phyloP scores from a whole-genome alignment of 1,140 invertebrate genomes.

The Solenopsis invicta region DNA sequence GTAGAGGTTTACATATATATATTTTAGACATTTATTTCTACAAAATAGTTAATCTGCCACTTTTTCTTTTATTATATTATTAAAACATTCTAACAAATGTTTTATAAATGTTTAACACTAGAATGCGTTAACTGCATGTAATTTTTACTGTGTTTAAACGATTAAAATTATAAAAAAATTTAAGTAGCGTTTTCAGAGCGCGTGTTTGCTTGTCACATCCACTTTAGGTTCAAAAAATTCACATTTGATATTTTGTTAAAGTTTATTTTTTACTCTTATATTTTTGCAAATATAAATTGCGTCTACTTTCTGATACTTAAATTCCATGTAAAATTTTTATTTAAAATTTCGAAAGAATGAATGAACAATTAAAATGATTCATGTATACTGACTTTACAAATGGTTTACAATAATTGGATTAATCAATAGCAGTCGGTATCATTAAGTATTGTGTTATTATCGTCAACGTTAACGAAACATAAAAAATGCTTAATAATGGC shows the following conservation, averaged over 20 bases:
- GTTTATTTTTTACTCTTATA: neutral
- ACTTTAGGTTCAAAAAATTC: neutral
- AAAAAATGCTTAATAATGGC: slow-evolving; percentile 25
- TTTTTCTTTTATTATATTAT: neutral
- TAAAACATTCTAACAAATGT: neutral
- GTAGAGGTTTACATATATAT: neutral
- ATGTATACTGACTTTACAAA: neutral
- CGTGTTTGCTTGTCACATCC: neutral
- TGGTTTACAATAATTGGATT: neutral
- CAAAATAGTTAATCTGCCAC: neutral
- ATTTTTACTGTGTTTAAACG: neutral
- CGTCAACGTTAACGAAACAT: slow-evolving; percentile 9
- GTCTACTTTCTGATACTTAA: neutral
- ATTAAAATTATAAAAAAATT: neutral
- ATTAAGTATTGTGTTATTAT: neutral
- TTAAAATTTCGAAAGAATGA: neutral
- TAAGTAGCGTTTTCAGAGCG: neutral
- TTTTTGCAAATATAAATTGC: neutral
- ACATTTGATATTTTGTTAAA: neutral
- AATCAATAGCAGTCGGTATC: neutral
- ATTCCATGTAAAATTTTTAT: neutral
- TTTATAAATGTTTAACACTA: neutral
- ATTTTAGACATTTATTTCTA: neutral
- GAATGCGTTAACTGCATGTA: neutral
- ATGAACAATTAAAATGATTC: slow-evolving; percentile 25